A percentile compares a stretch with the other conserved stretches of the same genome.
These are phyloP conservation scores for Rosalia funebris DNA, from an alignment of 2,888 invertebrate genomes.

Conservation along the genomic window DNA sequence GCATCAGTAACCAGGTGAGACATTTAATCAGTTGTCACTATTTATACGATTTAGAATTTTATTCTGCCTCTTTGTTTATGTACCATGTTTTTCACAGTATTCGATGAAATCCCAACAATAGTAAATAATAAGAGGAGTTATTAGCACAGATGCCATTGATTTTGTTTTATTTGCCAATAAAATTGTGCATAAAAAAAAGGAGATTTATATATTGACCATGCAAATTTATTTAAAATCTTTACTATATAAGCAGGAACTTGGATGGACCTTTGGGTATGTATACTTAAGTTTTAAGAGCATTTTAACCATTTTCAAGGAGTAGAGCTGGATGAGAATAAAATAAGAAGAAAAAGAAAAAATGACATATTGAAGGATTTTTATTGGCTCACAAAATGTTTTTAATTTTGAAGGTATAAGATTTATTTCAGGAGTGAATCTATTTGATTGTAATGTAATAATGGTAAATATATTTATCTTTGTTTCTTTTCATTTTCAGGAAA, in stretches of 20 bases:
- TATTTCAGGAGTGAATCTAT: conserved; percentile 16
- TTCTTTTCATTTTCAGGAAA: conserved; percentile 72
- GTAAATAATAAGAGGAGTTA: conserved; percentile 47
- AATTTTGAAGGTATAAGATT: conserved; percentile 14
- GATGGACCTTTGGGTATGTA: conserved; percentile 48
- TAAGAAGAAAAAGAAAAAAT: conserved; percentile 15
- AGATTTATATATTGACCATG: conserved; percentile 46
- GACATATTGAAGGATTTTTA: conserved; percentile 7
- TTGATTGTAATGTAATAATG: too few species aligned
- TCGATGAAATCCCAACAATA: conserved; percentile 49
- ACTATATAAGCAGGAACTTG: conserved; percentile 46
- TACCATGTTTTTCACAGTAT: conserved; percentile 57
- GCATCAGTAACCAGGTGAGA: conserved; percentile 42
- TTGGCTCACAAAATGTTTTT: conserved; percentile 18
- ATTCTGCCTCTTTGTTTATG: conserved; percentile 35
- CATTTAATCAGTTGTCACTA: conserved; percentile 31
- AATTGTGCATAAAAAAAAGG: conserved; percentile 40
- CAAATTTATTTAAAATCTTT: conserved; percentile 49
- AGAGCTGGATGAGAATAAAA: conserved; percentile 6
- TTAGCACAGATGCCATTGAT: conserved; percentile 43
- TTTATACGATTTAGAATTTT: conserved; percentile 14
- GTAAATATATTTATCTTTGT: not conserved
- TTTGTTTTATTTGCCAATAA: conserved; percentile 49
- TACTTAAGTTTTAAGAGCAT: conserved; percentile 44
- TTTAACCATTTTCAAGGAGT: conserved; percentile 37